Evolutionary conservation across 2,797 vertebrate genomes (phyloP).

Genomic region (Coilia nasus): DNA sequence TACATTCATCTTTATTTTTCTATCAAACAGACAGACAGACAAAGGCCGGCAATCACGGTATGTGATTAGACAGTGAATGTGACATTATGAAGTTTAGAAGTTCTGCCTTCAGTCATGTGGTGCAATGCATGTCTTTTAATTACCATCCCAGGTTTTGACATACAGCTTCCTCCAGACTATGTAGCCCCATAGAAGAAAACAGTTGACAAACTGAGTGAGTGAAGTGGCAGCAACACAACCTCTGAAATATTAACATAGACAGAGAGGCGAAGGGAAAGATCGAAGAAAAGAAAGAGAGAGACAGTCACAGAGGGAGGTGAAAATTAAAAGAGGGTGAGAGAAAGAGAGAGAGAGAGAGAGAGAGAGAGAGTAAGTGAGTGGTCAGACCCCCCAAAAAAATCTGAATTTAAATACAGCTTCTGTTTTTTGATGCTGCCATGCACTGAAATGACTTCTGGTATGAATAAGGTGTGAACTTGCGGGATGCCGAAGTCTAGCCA

Average conservation of each 20-base stretch:
- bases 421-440: not conserved
- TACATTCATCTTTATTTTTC: too few relatives aligned
- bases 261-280: not conserved
- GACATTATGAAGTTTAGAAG: too few relatives aligned
- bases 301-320: not conserved
- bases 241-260: conserved; percentile 62
- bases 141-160: conserved; percentile 88
- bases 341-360: not conserved
- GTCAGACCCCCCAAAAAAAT: not conserved
- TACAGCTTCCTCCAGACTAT: conserved; percentile 85
- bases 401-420: not conserved
- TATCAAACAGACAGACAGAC: too few relatives aligned
- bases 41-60: too few relatives aligned
- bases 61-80: too few relatives aligned
- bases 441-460: too few relatives aligned
- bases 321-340: not conserved
- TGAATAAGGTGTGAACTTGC: conserved; percentile 71
- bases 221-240: conserved; percentile 87
- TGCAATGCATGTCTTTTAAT: conserved; percentile 17
- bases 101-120: not conserved
- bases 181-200: conserved; percentile 77
- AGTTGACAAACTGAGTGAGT: conserved; percentile 78
- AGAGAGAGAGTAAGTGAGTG: not conserved
- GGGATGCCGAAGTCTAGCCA: conserved; percentile 82
- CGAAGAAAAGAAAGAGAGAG: not conserved